Evolutionary conservation across 2,113 vertebrate genomes (phyloP), one percentile per base, ranked within the genome.

Genomic region (Phoxinus phoxinus): DNA sequence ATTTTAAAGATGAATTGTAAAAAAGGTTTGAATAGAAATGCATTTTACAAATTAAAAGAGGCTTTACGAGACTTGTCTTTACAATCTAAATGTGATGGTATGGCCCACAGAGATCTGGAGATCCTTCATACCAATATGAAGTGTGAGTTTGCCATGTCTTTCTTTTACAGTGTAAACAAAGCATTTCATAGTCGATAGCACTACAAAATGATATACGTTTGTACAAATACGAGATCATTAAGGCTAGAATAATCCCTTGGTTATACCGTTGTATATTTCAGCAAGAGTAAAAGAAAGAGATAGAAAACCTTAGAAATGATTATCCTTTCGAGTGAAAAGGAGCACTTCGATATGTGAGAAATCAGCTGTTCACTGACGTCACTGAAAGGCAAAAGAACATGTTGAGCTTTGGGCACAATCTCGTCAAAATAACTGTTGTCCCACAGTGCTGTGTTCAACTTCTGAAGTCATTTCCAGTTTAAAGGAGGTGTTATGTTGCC

Each of bases 341-440:
- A 27, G 23, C 12, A n/a, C 21, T 58, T 23, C 1, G 30, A 7
- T 17, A 11, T 37, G 51, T 78, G 51, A 78, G 6, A 21, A 37
- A 21, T 78, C 23, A 78, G 51, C 21, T 59, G 21, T 12, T 59
- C 53, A 37, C 75, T 78, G 53, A 59, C n/a, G n/a, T n/a, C n/a
- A n/a, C n/a, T 78, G 51, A 78, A 35, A 78, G 21, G 21, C 30
- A n/a, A 17, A 58, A n/a, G 32, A 78, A 78, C 30, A 78, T n/a
- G 30, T 37, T 58, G 30, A 56, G 75, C 75, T 78, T 78, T 37
- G 75, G 51, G 3, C 21, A 78, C 23, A 41, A 78, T 37, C 11
- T 6, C 58, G 53, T n/a, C 53, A 59, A 59, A n/a, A 59, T 11
- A 37, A 78, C 15, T 19, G 72, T 30, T 51, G 41, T 58, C 19